Base-by-base conservation (phyloP, 30 jellyfish, hydroid and myxozoan genomes). In the Clytia hemisphaerica region DNA sequence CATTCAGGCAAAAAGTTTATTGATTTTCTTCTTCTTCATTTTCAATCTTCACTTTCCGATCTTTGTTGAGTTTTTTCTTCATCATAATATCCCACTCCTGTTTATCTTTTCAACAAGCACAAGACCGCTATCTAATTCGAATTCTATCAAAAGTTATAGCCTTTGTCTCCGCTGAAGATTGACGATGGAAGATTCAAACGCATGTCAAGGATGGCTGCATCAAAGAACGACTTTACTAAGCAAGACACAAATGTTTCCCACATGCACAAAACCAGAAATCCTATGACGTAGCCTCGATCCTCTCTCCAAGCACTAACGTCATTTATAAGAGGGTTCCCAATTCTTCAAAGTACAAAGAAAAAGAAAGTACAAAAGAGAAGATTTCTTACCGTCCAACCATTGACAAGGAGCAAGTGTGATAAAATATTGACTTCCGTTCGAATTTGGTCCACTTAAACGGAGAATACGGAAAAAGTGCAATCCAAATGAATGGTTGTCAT, bases 371-470 rank as follows among this genome's bases (percentile, higher is more conserved):
- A 24, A 24, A 27, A 31, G 47, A 14, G 32, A 12, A 45, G 64
- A 0, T 21, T 6, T 9, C 77, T 45, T 62, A 80, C 99, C 96
- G 73, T 91, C 99, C 19, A 91, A 76, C 95, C 95, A 91, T 63
- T 82, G 99, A 14, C 95, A 51, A 29, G 99, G 99, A 4, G 94
- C 99, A 33, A 91, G 76, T 0, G 99, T 91, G 12, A 91, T 77
- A 65, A 91, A 82, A 50, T 76, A 91, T 50, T 91, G 99, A 38
- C 99, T 91, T 10, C 95, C 95, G 83, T 91, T 91, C 1, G 99
- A 85, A 71, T 91, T 76, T 61, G 99, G 93, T 22, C 99, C 99
- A 67, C 99, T 91, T 62, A 44, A 51, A 83, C 6, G 3, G 27
- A 60, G 61, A 71, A 67, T 2, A 27, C 3, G 18, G 2, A 51